Evolutionary conservation across 2,113 vertebrate species (phyloP).

Genomic region (Siniperca chuatsi): DNA sequence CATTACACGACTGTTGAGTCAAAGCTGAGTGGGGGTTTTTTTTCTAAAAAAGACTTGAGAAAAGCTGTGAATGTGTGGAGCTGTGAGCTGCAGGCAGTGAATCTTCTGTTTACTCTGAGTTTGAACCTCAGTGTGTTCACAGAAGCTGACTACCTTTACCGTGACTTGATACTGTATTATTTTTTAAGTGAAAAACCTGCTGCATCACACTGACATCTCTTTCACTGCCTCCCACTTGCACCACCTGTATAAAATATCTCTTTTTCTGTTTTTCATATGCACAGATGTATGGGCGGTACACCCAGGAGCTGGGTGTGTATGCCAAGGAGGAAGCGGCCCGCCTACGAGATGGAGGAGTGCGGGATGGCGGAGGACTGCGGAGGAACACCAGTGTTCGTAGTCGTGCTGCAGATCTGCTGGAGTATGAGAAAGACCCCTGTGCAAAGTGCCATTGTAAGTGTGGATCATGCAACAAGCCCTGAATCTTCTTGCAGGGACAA

Average conservation of each 20-base stretch:
- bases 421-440: slow-evolving; percentile 92
- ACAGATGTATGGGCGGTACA: slow-evolving; percentile 98
- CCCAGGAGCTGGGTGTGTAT: slow-evolving; percentile 95
- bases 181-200: slow-evolving; percentile 24
- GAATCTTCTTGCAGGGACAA: slow-evolving; percentile 1
- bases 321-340: slow-evolving; percentile 97
- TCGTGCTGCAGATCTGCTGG: slow-evolving; percentile 87
- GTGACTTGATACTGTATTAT: not conserved
- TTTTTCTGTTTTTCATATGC: slow-evolving; percentile 25
- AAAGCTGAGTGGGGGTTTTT: slow-evolving; percentile 30
- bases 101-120: slow-evolving; percentile 34
- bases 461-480: not conserved
- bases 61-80: slow-evolving; percentile 3
- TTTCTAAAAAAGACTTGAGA: not conserved
- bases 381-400: slow-evolving; percentile 81
- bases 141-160: slow-evolving; percentile 15
- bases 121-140: slow-evolving; percentile 17
- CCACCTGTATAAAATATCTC: slow-evolving; percentile 36
- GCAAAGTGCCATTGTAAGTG: slow-evolving; percentile 90
- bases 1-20: slow-evolving; percentile 39
- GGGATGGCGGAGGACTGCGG: slow-evolving; percentile 85
- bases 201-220: slow-evolving; percentile 25
- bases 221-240: slow-evolving; percentile 31
- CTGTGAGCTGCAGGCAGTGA: slow-evolving; percentile 20
- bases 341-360: slow-evolving; percentile 90